Evolutionary conservation across 2,888 invertebrate genomes (phyloP).

Genomic region (Papilio protenor): DNA sequence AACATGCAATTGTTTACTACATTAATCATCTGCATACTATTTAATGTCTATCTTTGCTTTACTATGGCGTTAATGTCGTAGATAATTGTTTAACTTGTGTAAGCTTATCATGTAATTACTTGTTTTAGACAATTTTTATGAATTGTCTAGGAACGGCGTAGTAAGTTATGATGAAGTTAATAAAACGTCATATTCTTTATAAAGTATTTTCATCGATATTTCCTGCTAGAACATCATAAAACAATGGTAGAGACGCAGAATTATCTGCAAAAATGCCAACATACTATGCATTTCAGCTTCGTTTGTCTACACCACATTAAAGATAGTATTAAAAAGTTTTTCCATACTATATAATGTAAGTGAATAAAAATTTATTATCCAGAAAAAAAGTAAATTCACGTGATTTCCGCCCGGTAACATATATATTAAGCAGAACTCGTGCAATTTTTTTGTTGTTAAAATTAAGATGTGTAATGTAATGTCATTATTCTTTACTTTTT

Average conservation of each 20-base stretch:
- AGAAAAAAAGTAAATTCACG: neutral
- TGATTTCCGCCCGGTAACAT: constrained; percentile 23
- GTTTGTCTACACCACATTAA: neutral
- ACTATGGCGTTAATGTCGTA: constrained; percentile 15
- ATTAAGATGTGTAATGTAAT: constrained; percentile 8
- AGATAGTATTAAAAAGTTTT: neutral
- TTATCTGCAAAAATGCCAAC: too few species aligned
- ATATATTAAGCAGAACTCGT: constrained; percentile 10
- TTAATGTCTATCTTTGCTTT: constrained; percentile 36
- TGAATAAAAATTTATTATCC: neutral
- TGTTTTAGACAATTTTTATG: constrained; percentile 12
- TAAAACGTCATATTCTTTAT: neutral
- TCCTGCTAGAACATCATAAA: too few species aligned
- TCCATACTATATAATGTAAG: neutral
- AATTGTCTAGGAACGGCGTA: neutral
- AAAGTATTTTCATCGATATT: neutral
- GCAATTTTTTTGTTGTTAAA: constrained; percentile 8
- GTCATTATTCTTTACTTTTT: constrained; percentile 6
- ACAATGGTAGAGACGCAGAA: too few species aligned
- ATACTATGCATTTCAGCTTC: neutral
- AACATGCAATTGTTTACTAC: constrained; percentile 44
- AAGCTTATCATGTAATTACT: constrained; percentile 3
- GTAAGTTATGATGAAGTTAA: neutral
- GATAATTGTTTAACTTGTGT: constrained; percentile 2
- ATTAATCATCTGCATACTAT: constrained; percentile 40